phyloP scores from a whole-genome alignment of 2,113 vertebrate genomes.

The Amphiprion percula region DNA sequence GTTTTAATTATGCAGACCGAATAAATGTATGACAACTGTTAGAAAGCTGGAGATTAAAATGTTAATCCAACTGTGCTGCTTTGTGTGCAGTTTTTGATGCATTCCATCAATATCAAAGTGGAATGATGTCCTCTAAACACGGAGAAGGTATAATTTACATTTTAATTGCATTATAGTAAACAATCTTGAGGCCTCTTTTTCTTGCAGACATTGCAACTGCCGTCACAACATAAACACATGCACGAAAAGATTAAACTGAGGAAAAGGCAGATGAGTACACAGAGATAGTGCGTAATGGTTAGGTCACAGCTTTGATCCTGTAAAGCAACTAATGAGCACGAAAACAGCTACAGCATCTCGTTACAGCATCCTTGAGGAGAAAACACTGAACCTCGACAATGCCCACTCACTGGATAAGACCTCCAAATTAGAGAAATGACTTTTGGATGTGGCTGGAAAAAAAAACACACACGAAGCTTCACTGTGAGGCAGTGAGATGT shows the following conservation, averaged over 20 bases:
- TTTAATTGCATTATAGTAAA: background rate
- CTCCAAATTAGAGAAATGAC: conserved; percentile 19
- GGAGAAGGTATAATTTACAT: background rate
- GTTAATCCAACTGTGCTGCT: conserved; percentile 1
- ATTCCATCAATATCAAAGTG: conserved; percentile 14
- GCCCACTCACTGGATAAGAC: background rate
- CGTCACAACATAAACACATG: conserved; percentile 11
- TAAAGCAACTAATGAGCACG: conserved; percentile 29
- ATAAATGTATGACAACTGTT: background rate
- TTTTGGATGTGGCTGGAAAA: background rate
- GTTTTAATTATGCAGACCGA: background rate
- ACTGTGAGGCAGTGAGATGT: conserved; percentile 6
- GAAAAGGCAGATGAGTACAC: background rate
- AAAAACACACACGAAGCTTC: background rate
- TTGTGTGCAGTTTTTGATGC: background rate
- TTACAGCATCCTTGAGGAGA: conserved; percentile 26
- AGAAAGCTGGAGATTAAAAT: background rate
- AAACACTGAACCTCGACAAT: background rate
- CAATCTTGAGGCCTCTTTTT: background rate
- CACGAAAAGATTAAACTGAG: background rate
- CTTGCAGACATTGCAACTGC: conserved; percentile 1
- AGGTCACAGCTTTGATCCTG: conserved; percentile 25
- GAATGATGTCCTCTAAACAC: conserved; percentile 6
- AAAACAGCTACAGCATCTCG: conserved; percentile 8
- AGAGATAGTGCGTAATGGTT: background rate